phyloP scores from a whole-genome alignment of 2,797 vertebrate species.

The Micropoecilia bifurca region DNA sequence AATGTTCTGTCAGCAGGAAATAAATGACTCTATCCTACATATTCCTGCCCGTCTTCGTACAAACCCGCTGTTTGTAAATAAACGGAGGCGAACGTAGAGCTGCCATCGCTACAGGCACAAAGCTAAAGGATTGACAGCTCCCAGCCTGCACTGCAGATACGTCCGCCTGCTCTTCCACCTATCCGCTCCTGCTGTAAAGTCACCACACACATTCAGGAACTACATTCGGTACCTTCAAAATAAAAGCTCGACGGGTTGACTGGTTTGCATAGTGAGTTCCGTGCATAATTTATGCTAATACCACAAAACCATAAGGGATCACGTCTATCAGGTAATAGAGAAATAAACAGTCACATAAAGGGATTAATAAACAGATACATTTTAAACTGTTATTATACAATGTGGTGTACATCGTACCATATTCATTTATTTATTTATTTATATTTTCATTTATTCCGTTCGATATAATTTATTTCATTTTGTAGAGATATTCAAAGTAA shows the following conservation, averaged over 20 bases:
- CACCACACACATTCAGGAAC: neutral
- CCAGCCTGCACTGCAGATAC: constrained; percentile 78
- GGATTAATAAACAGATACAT: neutral
- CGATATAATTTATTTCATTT: neutral
- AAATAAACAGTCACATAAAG: neutral
- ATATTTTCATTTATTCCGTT: neutral
- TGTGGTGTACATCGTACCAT: no score
- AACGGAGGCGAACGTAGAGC: constrained; percentile 30
- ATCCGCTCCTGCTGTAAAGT: neutral
- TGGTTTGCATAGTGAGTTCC: neutral
- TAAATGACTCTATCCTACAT: constrained; percentile 51
- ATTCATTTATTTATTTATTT: no score
- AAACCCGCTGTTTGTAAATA: constrained; percentile 27
- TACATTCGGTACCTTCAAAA: neutral
- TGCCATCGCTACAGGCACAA: constrained; percentile 46
- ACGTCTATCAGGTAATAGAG: neutral
- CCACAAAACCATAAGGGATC: neutral
- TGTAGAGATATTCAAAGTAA: neutral
- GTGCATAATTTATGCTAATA: neutral
- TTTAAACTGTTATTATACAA: no score
- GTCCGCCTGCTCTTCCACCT: constrained; percentile 54
- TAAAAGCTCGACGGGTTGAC: constrained; percentile 16
- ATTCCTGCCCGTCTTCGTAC: constrained; percentile 19
- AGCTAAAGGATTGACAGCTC: constrained; percentile 71
- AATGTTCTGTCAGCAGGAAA: constrained; percentile 1